These are phyloP conservation scores for Penelope pileata DNA, from an alignment of 2,113 vertebrate species.

Conservation along the genomic window DNA sequence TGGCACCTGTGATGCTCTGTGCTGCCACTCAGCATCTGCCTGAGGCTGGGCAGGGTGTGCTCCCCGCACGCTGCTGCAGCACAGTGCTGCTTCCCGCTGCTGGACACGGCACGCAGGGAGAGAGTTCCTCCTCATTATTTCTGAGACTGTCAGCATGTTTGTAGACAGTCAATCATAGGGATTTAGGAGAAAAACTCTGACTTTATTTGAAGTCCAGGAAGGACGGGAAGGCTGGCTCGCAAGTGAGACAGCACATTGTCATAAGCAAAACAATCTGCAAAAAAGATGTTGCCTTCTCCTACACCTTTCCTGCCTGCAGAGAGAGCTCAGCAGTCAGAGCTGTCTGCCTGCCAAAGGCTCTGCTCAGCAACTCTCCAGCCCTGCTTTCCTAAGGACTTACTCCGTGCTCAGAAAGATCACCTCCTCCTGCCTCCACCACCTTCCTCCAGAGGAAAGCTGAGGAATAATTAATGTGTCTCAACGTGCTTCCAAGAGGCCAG, in stretches of 20 bases:
- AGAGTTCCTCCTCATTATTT: not conserved
- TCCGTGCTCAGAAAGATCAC: not conserved
- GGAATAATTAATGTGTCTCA: not conserved
- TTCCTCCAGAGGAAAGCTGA: not conserved
- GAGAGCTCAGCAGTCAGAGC: not conserved
- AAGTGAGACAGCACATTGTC: accelerated
- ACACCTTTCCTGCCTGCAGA: not conserved
- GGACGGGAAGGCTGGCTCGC: not conserved
- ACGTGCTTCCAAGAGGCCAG: not conserved
- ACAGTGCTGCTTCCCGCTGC: not conserved
- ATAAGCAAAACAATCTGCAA: not conserved
- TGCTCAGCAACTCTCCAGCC: not conserved
- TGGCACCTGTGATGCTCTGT: not conserved
- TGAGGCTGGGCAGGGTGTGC: not conserved
- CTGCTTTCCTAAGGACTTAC: not conserved
- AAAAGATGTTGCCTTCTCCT: not conserved
- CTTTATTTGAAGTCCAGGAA: not conserved
- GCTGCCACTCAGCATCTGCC: not conserved
- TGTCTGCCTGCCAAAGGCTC: not conserved
- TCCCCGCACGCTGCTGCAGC: too few species aligned
- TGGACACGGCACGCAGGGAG: not conserved
- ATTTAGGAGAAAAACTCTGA: not conserved
- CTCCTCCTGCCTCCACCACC: not conserved
- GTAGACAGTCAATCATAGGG: not conserved
- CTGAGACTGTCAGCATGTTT: not conserved